Evolutionary conservation across 2,888 invertebrate species (phyloP), one percentile per base, ranked within the genome.

Genomic region (Acanthopleura granulata): DNA sequence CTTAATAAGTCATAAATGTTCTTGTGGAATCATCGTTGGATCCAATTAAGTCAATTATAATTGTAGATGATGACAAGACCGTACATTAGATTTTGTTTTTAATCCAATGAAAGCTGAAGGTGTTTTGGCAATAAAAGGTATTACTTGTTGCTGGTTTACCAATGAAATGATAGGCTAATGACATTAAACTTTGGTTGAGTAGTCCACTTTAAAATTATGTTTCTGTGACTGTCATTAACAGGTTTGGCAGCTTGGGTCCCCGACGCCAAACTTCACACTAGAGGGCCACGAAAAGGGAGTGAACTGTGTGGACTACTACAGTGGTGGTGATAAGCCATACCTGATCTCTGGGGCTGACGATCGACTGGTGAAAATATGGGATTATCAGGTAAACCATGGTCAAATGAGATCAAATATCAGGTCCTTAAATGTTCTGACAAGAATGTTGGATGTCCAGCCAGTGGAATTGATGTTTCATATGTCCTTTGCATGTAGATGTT

Each of bases 341-440:
- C 92, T 99, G 74, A 99, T 99, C 96, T 99, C 99, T 73, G 99
- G 99, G 1, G 99, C 99, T 49, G 99, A 99, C 90, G 99, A 99
- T 91, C 94, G 97, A 74, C 93, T 96, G 69, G 98, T 99, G 11
- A 99, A 99, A 92, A 99, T 99, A 86, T 99, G 99, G 99, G 99
- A 99, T 89, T 99, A 99, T 90, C 93, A 92, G 89, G 91, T 91
- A 79, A 75, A n/a, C 25, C 25, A 49, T 27, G 49, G 40, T 40
- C 40, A 40, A 40, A 40, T 40, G 40, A 40, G 40, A 3, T 40
- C 16, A 61, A 61, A 61, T n/a, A 15, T 61, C 62, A 61, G 25
- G 11, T 12, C 25, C 62, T 61, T 11, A 40, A 6, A 40, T 40
- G 4, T 40, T 3, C 40, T 6, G 4, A 40, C 40, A 40, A 40